Evolutionary conservation across 2,113 vertebrate genomes (phyloP).

Genomic region (Argyrosomus japonicus): DNA sequence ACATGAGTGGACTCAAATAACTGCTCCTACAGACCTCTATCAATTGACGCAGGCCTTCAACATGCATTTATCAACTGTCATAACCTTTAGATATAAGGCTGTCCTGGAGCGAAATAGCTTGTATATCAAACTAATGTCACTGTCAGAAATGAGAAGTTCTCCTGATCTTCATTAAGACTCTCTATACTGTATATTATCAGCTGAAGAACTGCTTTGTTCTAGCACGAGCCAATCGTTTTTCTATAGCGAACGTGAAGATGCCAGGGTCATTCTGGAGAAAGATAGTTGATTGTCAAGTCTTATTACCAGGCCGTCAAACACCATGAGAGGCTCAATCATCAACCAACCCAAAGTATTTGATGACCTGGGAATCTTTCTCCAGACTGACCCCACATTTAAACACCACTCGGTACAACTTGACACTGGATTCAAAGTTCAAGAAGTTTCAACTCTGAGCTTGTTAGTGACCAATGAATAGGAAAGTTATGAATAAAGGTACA

Average conservation of each 20-base stretch:
- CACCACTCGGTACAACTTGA: neutral
- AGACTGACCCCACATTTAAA: no score
- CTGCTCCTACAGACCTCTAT: neutral
- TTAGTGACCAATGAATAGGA: neutral
- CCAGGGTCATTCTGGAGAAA: neutral
- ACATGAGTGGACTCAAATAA: neutral
- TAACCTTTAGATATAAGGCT: neutral
- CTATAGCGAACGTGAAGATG: neutral
- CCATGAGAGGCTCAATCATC: no score
- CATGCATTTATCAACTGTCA: conserved; percentile 18
- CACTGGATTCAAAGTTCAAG: neutral
- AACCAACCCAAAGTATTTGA: no score
- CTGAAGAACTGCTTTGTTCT: neutral
- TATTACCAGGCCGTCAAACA: no score
- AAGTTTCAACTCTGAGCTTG: neutral
- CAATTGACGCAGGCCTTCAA: neutral
- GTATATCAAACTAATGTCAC: neutral
- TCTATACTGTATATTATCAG: neutral
- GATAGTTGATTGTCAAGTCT: no score
- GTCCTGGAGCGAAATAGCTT: neutral
- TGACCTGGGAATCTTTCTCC: no score
- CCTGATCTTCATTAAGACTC: neutral
- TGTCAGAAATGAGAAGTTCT: neutral
- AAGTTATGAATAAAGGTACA: no score
- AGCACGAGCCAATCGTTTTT: neutral